Conservation (phyloP, 1,140 invertebrate species). For the Pogonomyrmex barbatus region DNA sequence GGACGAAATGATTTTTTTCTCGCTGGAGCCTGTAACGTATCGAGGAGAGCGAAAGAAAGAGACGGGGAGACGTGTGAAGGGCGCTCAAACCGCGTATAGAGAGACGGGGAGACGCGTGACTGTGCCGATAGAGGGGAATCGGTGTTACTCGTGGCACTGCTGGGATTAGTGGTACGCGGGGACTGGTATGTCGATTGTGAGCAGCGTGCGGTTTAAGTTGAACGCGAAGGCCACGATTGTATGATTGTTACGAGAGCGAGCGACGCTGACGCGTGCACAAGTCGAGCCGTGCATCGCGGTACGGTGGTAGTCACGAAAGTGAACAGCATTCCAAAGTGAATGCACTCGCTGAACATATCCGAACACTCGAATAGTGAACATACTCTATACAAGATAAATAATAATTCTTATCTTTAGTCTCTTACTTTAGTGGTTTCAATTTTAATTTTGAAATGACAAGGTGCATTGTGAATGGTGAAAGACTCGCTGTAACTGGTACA, state of each 20-base stretch:
- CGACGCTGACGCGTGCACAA: conserved; percentile 32
- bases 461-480: neutral
- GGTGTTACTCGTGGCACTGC: conserved; percentile 38
- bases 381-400: neutral
- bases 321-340: conserved; percentile 7
- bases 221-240: conserved; percentile 40
- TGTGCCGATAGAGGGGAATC: conserved; percentile 17
- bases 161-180: conserved; percentile 39
- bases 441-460: neutral
- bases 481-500: neutral
- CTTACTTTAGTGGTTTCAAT: neutral
- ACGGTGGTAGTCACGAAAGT: neutral
- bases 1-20: neutral
- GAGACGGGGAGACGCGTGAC: conserved; percentile 5
- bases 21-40: neutral
- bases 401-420: neutral
- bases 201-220: conserved; percentile 30
- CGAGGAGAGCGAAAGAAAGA: too few species aligned
- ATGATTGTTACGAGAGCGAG: conserved; percentile 15
- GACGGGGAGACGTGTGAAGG: conserved; percentile 7
- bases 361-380: neutral
- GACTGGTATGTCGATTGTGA: conserved; percentile 59
- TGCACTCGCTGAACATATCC: conserved; percentile 1
- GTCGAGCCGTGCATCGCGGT: neutral
- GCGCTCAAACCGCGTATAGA: neutral